phyloP scores from a whole-genome alignment of 2,797 vertebrate genomes.

The Emys orbicularis region DNA sequence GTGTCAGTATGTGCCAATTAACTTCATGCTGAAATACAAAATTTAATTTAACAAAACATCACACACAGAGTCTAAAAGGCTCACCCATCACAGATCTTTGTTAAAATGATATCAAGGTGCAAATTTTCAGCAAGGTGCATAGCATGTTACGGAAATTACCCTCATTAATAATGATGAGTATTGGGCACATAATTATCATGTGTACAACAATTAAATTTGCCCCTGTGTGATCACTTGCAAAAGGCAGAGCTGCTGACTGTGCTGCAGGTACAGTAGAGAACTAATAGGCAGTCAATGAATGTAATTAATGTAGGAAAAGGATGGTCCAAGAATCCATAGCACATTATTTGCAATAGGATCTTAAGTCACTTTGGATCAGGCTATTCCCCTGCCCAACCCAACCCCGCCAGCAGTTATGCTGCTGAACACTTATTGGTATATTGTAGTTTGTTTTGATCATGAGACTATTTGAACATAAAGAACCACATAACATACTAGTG shows the following conservation, averaged over 20 bases:
- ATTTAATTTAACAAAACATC: slow-evolving; percentile 27
- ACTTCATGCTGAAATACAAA: slow-evolving; percentile 31
- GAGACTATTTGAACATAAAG: not conserved
- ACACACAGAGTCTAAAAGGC: not conserved
- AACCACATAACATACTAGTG: not conserved
- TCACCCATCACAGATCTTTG: not conserved
- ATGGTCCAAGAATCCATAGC: not conserved
- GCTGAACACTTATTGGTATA: not conserved
- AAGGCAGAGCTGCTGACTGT: accelerated
- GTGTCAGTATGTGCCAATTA: not conserved
- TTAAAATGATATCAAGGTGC: not conserved
- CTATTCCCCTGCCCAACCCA: not conserved
- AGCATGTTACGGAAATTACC: not conserved
- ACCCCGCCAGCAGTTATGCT: not conserved
- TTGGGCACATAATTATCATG: not conserved
- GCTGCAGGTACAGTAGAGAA: accelerated
- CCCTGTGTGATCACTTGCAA: not conserved
- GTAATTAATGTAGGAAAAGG: not conserved
- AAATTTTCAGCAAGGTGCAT: not conserved
- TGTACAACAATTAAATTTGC: not conserved
- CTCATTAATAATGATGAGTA: not conserved
- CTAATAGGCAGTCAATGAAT: not conserved
- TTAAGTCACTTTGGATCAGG: not conserved
- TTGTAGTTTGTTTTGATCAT: not conserved
- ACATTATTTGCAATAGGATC: not conserved